These are phyloP conservation scores for Philereme transversata DNA, from an alignment of 2,888 invertebrate species.

Conservation along the genomic window DNA sequence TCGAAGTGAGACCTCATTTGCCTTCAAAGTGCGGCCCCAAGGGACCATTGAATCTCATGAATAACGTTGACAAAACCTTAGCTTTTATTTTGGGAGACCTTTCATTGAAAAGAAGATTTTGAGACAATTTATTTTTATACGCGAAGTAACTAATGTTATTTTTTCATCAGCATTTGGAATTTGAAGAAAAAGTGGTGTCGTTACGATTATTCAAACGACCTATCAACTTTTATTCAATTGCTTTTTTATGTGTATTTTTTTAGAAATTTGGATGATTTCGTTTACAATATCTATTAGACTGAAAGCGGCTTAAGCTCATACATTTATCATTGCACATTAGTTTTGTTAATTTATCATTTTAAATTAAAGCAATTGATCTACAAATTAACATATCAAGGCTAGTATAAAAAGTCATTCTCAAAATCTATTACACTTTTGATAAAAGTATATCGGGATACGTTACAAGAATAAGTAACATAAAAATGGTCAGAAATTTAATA, in stretches of 20 bases:
- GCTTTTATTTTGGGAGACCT: constrained; percentile 12
- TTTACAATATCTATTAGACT: too few relatives aligned
- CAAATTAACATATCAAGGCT: too few relatives aligned
- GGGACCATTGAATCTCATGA: constrained; percentile 34
- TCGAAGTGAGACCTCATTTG: constrained; percentile 34
- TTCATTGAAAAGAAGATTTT: constrained; percentile 7
- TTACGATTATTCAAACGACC: constrained; percentile 5
- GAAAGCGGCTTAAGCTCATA: too few relatives aligned
- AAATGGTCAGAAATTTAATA: constrained; percentile 12
- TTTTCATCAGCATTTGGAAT: constrained; percentile 1
- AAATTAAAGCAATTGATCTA: too few relatives aligned
- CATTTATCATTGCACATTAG: too few relatives aligned
- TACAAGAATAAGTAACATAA: neutral
- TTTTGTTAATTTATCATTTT: too few relatives aligned
- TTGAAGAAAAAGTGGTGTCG: constrained; percentile 1
- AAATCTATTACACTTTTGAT: too few relatives aligned
- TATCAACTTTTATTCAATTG: neutral
- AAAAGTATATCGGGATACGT: too few relatives aligned
- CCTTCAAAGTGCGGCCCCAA: constrained; percentile 30
- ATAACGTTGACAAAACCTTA: constrained; percentile 20
- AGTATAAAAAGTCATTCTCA: too few relatives aligned
- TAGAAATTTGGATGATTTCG: too few relatives aligned
- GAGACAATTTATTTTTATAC: constrained; percentile 4
- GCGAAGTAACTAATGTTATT: neutral
- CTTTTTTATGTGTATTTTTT: too few relatives aligned